A percentile compares a stretch with the other conserved stretches of the same genome.
These are phyloP conservation scores for Aporophyla lueneburgensis DNA, from an alignment of 2,888 invertebrate species.

Conservation along the genomic window DNA sequence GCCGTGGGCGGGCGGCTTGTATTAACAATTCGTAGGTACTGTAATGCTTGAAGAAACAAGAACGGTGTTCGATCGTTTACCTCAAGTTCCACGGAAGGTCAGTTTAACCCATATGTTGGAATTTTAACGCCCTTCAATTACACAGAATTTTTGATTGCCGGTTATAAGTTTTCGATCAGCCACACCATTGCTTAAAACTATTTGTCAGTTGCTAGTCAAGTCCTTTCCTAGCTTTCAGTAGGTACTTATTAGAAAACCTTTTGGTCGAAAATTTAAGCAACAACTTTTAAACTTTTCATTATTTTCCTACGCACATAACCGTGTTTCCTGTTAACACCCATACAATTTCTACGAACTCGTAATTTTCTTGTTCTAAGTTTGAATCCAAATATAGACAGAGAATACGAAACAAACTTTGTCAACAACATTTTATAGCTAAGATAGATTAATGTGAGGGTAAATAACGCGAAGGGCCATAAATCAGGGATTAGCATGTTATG, in stretches of 20 bases:
- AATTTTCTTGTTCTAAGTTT: background rate
- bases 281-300: background rate
- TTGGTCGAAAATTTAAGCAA: background rate
- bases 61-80: conserved; percentile 49
- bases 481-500: conserved; percentile 67
- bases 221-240: background rate
- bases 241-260: background rate
- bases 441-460: conserved; percentile 67
- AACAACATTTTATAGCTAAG: conserved; percentile 60
- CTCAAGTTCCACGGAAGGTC: conserved; percentile 65
- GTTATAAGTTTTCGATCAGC: conserved; percentile 63
- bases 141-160: conserved; percentile 70
- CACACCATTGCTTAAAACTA: conserved; percentile 16
- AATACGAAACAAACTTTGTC: conserved; percentile 52
- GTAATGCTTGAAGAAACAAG: conserved; percentile 62
- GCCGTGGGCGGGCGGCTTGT: conserved; percentile 35
- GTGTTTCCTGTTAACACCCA: background rate
- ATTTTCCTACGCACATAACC: background rate
- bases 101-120: conserved; percentile 69
- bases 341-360: conserved; percentile 14
- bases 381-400: conserved; percentile 41
- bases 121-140: conserved; percentile 77
- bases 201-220: background rate
- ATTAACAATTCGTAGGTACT: conserved; percentile 1
- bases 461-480: conserved; percentile 68